Evolutionary conservation across 1,140 invertebrate species (phyloP), one percentile per base, ranked within the genome.

Genomic region (Microplitis demolitor): DNA sequence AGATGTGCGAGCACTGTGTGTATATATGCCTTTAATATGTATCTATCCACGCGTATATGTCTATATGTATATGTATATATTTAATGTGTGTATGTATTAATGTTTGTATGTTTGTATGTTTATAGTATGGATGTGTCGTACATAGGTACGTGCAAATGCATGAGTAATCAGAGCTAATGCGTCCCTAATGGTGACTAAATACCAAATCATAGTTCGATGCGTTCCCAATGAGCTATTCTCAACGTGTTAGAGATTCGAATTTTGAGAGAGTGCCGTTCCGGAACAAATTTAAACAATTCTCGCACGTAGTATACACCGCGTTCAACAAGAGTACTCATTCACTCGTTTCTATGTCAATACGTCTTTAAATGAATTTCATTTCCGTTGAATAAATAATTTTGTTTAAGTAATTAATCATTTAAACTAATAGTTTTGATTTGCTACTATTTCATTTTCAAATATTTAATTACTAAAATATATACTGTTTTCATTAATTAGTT

Each of bases 111-210:
- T 45, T 45, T 45, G 39, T 45, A 45, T 45, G 39, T 45, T 45
- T 45, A 45, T 45, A 45, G 39, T 45, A 45, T 45, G 8, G 37
- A 37, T 24, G 54, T 66, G 70, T 72, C 58, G 67, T 69, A 72
- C 70, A 74, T 77, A 77, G 75, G 76, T 80, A 80, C 76, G 66
- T 80, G 80, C 35, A 61, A 73, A 73, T 73, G 71, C 79, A 78
- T 78, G 77, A 81, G 81, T 85, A 84, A 84, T 84, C 83, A 84
- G 79, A 81, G 83, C 78, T 84, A 83, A 84, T 84, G 82, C 81
- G 81, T 79, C 83, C 79, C 83, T 85, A 84, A 85, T 85, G 83
- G 82, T 84, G 83, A 84, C 83, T 84, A 85, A 85, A 85, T 83
- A 85, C 82, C 80, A 83, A 83, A 84, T 83, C 84, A 84, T 80